Base-by-base conservation (phyloP, 2,797 vertebrate species). In the Myotis vivesi region DNA sequence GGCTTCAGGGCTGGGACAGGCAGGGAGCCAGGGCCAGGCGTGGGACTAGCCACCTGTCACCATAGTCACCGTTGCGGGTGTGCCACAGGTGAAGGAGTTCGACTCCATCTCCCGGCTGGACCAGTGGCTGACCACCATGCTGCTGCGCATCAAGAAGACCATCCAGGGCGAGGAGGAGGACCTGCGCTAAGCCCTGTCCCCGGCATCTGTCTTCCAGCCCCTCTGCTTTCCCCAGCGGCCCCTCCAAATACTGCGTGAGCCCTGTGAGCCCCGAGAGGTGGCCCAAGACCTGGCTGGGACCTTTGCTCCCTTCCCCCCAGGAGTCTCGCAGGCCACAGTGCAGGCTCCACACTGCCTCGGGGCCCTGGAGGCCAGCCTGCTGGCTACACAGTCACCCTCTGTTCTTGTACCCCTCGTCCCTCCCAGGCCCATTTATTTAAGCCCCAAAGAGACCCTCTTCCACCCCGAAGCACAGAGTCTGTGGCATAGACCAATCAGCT, bases 91-190 rank as follows among this genome's bases (percentile, higher is more conserved):
- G 46, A 99, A 98, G 95, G 99, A 99, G n/a, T 99, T 98, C 0
- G 99, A 99, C 96, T 98, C 98, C 57, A 99, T 99, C 95, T 99
- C 99, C 0, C 97, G 99, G 80, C 96, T 99, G 98, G 99, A 99
- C 97, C 99, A 99, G 98, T 99, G 99, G 99, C 98, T 99, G 80
- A 99, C 99, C 92, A 99, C 99, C 89, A 99, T 99, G 99, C 98
- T 99, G 16, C 98, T 99, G 23, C 99, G 99, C 79, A 99, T 99
- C 97, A 99, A 99, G 98, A 99, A 99, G 96, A 99, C 98, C 93
- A 99, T 99, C 98, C 99, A 99, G 96, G 99, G 99, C 0, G 99
- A 99, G 0, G 99, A 99, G 96, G 99, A 98, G 25, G 99, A 99
- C 96, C 98, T 99, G 23, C 99, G 99, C 96, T 99, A 99, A 98